Conservation (phyloP, 2,113 vertebrate genomes). For the Sceloporus tristichus region DNA sequence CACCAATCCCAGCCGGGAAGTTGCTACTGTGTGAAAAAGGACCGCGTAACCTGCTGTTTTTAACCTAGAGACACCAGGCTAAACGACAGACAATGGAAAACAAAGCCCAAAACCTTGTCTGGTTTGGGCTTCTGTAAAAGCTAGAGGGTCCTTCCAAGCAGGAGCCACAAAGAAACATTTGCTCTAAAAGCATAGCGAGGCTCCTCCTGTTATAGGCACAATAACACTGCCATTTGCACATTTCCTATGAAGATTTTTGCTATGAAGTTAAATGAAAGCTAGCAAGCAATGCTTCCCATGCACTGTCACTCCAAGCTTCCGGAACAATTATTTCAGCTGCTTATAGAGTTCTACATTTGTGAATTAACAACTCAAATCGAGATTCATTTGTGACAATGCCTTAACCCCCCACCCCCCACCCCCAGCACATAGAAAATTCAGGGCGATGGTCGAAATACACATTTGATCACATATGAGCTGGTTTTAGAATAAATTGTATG, state of each 20-base stretch:
- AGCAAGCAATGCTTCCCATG: not conserved
- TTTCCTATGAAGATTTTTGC: not conserved
- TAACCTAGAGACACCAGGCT: conserved; percentile 44
- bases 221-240: not conserved
- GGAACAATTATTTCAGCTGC: not conserved
- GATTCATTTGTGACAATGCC: not conserved
- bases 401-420: not conserved
- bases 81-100: conserved; percentile 25
- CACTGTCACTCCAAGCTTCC: not conserved
- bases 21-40: conserved; percentile 19
- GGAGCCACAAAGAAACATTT: not conserved
- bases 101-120: conserved; percentile 17
- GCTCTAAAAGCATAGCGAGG: conserved; percentile 18
- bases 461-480: not conserved
- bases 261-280: not conserved
- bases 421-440: not conserved
- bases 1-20: conserved; percentile 62
- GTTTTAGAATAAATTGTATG: not conserved
- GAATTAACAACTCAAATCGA: not conserved
- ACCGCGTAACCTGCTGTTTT: conserved; percentile 37
- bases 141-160: not conserved
- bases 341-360: not conserved
- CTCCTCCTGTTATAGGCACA: not conserved
- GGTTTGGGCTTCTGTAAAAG: conserved; percentile 17
- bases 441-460: not conserved